Percentiles rank a stretch among this genome's conserved stretches.
Conservation (phyloP, 2,888 invertebrate genomes). For the Netelia inedita region DNA sequence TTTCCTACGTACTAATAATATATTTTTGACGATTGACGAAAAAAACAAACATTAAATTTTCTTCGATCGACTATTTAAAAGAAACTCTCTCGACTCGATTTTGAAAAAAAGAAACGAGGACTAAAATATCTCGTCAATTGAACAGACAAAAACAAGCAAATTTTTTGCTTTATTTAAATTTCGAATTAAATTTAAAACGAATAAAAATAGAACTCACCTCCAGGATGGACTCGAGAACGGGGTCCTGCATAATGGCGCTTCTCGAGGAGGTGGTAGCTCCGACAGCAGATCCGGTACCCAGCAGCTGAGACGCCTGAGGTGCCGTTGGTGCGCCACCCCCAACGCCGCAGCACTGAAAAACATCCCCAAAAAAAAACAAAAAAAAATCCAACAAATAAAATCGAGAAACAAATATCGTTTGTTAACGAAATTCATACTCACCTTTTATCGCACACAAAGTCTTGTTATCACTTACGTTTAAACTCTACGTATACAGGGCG, state of each 20-base stretch:
- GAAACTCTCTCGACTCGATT: background rate
- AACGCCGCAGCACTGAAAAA: constrained; percentile 84
- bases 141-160: constrained; percentile 17
- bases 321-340: constrained; percentile 85
- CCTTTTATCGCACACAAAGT: background rate
- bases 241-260: constrained; percentile 84
- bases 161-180: background rate
- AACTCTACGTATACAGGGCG: too few relatives aligned
- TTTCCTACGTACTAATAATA: constrained; percentile 4
- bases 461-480: constrained; percentile 23
- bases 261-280: constrained; percentile 81
- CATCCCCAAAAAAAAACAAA: constrained; percentile 23
- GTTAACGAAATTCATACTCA: constrained; percentile 17
- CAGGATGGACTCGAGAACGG: constrained; percentile 83
- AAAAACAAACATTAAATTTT: constrained; percentile 4
- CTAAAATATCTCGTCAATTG: background rate
- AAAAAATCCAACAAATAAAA: constrained; percentile 29
- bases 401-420: constrained; percentile 35
- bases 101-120: background rate
- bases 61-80: background rate
- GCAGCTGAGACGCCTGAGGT: constrained; percentile 83
- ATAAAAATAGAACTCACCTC: constrained; percentile 77
- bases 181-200: background rate
- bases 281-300: constrained; percentile 82
- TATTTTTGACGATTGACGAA: constrained; percentile 1